Evolutionary conservation across 2,888 invertebrate genomes (phyloP).

Genomic region (Celastrina argiolus): DNA sequence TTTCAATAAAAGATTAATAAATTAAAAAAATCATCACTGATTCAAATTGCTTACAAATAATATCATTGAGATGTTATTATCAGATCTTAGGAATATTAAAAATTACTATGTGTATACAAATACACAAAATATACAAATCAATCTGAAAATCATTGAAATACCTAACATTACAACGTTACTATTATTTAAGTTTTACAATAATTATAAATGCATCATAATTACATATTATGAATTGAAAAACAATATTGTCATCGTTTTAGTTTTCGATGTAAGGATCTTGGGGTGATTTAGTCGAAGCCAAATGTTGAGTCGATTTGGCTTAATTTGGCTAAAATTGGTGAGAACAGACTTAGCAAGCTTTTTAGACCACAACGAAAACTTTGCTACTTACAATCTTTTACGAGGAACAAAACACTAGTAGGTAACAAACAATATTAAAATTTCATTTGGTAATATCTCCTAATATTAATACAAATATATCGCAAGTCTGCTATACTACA

Average conservation of each 20-base stretch:
- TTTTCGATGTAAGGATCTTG: background rate
- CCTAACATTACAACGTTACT: background rate
- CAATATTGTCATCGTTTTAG: slow-evolving; percentile 13
- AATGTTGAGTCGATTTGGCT: background rate
- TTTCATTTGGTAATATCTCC: background rate
- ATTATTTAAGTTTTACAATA: background rate
- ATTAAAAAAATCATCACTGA: background rate
- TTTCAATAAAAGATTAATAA: background rate
- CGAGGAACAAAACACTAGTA: slow-evolving; percentile 6
- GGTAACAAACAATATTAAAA: slow-evolving; percentile 35
- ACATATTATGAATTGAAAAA: background rate
- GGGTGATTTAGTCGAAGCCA: background rate
- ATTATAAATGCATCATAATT: slow-evolving; percentile 5
- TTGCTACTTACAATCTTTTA: background rate
- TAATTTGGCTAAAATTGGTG: no score
- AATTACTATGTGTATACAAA: background rate
- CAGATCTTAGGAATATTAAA: background rate
- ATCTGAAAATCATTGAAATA: background rate
- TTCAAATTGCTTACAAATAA: background rate
- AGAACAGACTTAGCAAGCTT: background rate
- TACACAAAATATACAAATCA: background rate
- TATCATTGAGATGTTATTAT: background rate
- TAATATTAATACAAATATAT: slow-evolving; percentile 13
- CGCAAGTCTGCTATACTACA: slow-evolving; percentile 6
- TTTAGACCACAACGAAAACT: background rate